phyloP scores from a whole-genome alignment of 2,888 invertebrate genomes.

The Oxystoma pomonae region DNA sequence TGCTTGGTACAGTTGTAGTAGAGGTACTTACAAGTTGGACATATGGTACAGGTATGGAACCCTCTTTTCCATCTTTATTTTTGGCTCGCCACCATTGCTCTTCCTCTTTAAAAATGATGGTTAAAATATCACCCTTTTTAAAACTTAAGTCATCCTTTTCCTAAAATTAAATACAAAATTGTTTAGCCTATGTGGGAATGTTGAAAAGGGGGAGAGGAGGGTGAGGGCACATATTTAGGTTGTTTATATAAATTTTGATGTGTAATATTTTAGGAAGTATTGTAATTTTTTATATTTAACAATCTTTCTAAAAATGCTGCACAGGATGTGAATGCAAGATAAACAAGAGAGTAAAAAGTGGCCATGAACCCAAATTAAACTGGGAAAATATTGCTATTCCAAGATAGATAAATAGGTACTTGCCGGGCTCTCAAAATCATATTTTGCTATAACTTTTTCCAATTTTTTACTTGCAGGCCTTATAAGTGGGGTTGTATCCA shows the following conservation, averaged over 20 bases:
- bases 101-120: conserved; percentile 90
- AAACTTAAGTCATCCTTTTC: conserved; percentile 96
- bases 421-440: conserved; percentile 89
- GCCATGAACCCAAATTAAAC: background rate
- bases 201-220: background rate
- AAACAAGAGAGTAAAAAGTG: background rate
- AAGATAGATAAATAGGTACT: no score
- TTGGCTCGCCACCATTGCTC: conserved; percentile 99
- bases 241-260: no score
- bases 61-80: conserved; percentile 80
- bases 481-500: conserved; percentile 93
- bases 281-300: no score
- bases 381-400: no score
- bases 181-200: background rate
- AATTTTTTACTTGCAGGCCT: conserved; percentile 72
- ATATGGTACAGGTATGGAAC: conserved; percentile 95
- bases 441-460: conserved; percentile 88
- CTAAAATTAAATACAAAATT: conserved; percentile 48
- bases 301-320: background rate
- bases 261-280: no score
- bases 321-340: background rate
- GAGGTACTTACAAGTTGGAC: conserved; percentile 68
- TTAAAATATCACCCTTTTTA: conserved; percentile 88
- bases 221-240: no score
- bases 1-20: background rate